These are phyloP conservation scores for Myripristis murdjan DNA, from an alignment of 2,797 vertebrate species.

Conservation along the genomic window DNA sequence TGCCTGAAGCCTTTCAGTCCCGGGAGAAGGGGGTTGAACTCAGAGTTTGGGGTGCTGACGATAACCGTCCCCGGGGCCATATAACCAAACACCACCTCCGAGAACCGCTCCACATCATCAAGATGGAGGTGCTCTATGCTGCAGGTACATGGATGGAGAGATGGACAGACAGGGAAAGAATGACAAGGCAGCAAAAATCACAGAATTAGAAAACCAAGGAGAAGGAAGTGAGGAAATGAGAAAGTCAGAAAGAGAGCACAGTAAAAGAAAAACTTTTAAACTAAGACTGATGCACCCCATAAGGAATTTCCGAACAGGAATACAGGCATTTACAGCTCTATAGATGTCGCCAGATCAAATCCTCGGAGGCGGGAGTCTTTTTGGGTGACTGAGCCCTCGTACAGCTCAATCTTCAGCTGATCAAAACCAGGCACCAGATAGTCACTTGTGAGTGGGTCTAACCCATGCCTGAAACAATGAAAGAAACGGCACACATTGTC, in stretches of 20 bases:
- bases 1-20: conserved; percentile 86
- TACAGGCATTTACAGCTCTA: conserved; percentile 91
- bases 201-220: too few relatives aligned
- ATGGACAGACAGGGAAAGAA: too few relatives aligned
- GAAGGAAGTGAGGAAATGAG: too few relatives aligned
- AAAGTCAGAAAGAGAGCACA: background rate
- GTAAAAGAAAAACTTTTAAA: too few relatives aligned
- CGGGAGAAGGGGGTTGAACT: conserved; percentile 91
- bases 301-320: background rate
- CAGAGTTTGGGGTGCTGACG: conserved; percentile 94
- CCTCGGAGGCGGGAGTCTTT: conserved; percentile 90
- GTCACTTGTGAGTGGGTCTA: conserved; percentile 88
- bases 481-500: background rate
- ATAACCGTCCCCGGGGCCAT: conserved; percentile 89
- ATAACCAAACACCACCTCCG: conserved; percentile 93
- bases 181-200: too few relatives aligned
- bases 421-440: conserved; percentile 88
- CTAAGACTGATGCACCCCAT: background rate
- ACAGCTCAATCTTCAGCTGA: conserved; percentile 88
- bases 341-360: conserved; percentile 92
- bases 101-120: conserved; percentile 88
- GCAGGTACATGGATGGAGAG: too few relatives aligned
- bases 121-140: conserved; percentile 94
- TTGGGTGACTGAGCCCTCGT: conserved; percentile 92
- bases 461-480: conserved; percentile 79